phyloP scores from a whole-genome alignment of 1,140 invertebrate species.

The Drosophila athabasca region DNA sequence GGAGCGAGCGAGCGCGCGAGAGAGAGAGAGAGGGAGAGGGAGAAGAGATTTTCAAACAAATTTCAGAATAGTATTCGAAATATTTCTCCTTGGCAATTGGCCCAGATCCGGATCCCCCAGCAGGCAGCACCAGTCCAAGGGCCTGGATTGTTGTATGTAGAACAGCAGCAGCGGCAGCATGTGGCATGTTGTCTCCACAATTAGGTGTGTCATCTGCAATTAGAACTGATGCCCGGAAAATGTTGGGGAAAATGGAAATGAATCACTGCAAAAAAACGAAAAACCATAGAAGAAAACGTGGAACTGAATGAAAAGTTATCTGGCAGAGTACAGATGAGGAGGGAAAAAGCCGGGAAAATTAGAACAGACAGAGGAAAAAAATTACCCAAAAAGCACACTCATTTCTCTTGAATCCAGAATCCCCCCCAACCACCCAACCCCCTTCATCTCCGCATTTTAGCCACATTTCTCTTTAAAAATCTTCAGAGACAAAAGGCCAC shows the following conservation, averaged over 20 bases:
- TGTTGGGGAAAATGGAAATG: slow-evolving; percentile 7
- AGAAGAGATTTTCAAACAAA: too few relatives aligned
- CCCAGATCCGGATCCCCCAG: slow-evolving; percentile 41
- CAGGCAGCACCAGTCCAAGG: slow-evolving; percentile 30
- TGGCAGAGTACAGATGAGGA: not conserved
- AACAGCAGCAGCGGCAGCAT: not conserved
- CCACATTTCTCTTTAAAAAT: too few relatives aligned
- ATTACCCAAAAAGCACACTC: too few relatives aligned
- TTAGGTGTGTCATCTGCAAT: slow-evolving; percentile 58
- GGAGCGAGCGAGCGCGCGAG: too few relatives aligned
- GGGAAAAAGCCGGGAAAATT: not conserved
- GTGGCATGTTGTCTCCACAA: slow-evolving; percentile 35
- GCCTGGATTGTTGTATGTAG: slow-evolving; percentile 40
- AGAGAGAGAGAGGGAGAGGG: too few relatives aligned
- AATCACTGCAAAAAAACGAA: not conserved
- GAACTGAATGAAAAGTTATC: not conserved
- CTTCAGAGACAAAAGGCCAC: too few relatives aligned
- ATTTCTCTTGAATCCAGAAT: not conserved
- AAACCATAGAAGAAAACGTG: not conserved
- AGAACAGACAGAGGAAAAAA: too few relatives aligned
- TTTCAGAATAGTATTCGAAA: too few relatives aligned
- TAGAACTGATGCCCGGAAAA: slow-evolving; percentile 22
- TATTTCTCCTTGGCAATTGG: slow-evolving; percentile 66
- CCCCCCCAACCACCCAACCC: too few relatives aligned
- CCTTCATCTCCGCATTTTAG: too few relatives aligned